These are phyloP conservation scores for Bombus impatiens DNA, from an alignment of 1,140 invertebrate genomes.

Conservation along the genomic window DNA sequence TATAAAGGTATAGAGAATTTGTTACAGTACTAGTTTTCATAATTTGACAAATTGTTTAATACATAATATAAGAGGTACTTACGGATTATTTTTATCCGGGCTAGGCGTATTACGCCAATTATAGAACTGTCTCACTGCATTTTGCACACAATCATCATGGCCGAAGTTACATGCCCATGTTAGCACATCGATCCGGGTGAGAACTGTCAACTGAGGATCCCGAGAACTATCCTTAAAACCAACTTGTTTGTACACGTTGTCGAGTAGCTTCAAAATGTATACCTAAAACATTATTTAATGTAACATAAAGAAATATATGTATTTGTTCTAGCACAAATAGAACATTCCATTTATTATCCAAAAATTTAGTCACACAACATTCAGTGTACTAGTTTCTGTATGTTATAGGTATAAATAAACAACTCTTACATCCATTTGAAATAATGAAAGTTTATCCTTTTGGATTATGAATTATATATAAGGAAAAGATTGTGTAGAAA, in stretches of 20 bases:
- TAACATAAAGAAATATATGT: neutral
- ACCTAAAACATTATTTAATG: conserved; percentile 81
- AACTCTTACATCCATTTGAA: no score
- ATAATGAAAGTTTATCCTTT: no score
- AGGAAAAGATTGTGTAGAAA: no score
- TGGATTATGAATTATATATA: no score
- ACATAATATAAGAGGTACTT: conserved; percentile 71
- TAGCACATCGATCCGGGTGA: conserved; percentile 88
- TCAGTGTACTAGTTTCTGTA: no score
- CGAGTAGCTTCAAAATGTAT: conserved; percentile 86
- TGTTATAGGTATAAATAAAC: no score
- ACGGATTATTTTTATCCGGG: conserved; percentile 89
- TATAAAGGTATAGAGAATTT: no score
- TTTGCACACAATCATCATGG: conserved; percentile 86
- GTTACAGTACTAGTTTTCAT: no score
- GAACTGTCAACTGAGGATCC: conserved; percentile 86
- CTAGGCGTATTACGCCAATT: conserved; percentile 87
- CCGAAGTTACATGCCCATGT: conserved; percentile 88
- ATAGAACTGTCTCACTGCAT: conserved; percentile 86
- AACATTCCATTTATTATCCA: neutral
- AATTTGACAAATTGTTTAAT: no score
- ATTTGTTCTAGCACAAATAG: neutral
- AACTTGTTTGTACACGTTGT: conserved; percentile 86
- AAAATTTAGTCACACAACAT: neutral
- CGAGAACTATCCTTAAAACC: conserved; percentile 85